phyloP scores from a whole-genome alignment of 2,888 invertebrate genomes.

The Girardia tigrina region DNA sequence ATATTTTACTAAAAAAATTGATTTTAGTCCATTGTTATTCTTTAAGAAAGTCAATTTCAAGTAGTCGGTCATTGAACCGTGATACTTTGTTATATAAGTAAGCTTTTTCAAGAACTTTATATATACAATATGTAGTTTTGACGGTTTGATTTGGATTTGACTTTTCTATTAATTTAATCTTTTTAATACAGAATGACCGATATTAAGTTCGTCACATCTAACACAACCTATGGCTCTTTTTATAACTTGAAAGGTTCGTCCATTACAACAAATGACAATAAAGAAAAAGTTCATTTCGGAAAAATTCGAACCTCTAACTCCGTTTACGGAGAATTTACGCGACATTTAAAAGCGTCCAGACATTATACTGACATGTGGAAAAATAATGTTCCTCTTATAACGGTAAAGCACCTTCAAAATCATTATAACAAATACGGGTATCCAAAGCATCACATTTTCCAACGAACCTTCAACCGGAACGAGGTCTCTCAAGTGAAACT shows the following conservation, averaged over 20 bases:
- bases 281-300: not conserved
- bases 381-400: not conserved
- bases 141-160: too few relatives aligned
- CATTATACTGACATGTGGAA: not conserved
- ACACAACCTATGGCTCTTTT: not conserved
- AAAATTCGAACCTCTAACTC: not conserved
- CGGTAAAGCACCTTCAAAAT: not conserved
- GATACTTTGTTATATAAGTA: too few relatives aligned
- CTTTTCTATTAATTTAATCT: too few relatives aligned
- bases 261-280: not conserved
- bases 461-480: not conserved
- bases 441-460: not conserved
- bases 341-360: not conserved
- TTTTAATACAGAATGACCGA: too few relatives aligned
- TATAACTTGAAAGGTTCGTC: not conserved
- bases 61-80: too few relatives aligned
- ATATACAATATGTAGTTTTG: too few relatives aligned
- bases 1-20: too few relatives aligned
- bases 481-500: not conserved
- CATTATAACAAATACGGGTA: not conserved
- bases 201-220: not conserved
- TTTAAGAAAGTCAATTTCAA: too few relatives aligned
- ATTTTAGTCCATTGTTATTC: too few relatives aligned
- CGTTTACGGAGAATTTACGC: not conserved
- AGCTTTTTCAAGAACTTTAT: too few relatives aligned